Conservation (phyloP, 2,113 vertebrate species). For the Mohoua ochrocephala region DNA sequence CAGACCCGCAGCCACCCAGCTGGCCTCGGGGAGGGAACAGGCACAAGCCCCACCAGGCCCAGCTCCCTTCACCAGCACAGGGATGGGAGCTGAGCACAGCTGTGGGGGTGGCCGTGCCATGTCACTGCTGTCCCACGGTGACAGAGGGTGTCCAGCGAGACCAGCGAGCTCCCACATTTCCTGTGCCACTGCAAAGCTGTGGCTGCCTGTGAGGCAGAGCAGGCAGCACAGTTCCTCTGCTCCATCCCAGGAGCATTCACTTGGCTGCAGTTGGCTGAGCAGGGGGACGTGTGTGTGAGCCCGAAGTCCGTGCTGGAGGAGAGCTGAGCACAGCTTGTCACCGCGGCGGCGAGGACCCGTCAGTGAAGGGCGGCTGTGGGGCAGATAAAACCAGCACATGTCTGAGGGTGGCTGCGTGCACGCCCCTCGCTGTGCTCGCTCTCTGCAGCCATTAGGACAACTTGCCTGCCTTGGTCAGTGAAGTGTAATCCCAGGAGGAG, state of each 20-base stretch:
- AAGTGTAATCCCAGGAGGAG: not conserved
- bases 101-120: not conserved
- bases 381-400: not conserved
- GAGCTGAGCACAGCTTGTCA: not conserved
- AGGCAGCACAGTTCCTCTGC: not conserved
- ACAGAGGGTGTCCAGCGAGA: not conserved
- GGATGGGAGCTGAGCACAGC: not conserved
- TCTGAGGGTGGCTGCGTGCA: not conserved
- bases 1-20: not conserved
- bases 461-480: accelerated
- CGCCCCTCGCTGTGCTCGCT: not conserved
- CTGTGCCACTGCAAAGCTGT: not conserved
- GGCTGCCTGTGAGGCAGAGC: not conserved
- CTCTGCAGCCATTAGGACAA: not conserved
- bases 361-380: accelerated
- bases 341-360: accelerated
- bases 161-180: not conserved
- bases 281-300: not conserved
- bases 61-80: not conserved
- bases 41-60: not conserved
- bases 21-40: not conserved
- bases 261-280: not conserved
- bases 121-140: not conserved
- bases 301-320: accelerated
- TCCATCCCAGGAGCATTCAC: not conserved